Evolutionary conservation across 2,797 vertebrate genomes (phyloP), one percentile per base, ranked within the genome.

Genomic region (Tympanoctomys barrerae): DNA sequence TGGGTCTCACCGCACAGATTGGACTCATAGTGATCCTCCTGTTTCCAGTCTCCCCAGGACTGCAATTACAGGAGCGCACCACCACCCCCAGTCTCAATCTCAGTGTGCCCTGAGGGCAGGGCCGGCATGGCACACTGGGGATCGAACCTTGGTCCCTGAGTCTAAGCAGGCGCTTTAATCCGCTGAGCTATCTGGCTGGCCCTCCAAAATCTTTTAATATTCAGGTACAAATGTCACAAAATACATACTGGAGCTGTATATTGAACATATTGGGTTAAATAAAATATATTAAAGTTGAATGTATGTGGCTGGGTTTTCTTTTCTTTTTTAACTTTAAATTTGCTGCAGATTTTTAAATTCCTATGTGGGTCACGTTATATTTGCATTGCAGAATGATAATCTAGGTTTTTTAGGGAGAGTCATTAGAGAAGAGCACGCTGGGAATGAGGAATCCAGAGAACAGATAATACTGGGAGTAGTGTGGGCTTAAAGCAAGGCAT

Each of bases 151-250:
- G 4, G 54, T 16, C 52, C 52, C 52, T 52, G 52, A 2, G 52
- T 11, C 11, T 54, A 54, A 16, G 54, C 14, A 54, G 14, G 54
- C 4, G 14, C 54, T 54, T 54, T 54, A 54, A 16, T 16, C 54
- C 14, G 14, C 14, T 54, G 14, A 54, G 54, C 13, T 54, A 54
- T 54, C 54, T 54, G 3, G 14, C 54, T 4, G 13, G 54, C 54
- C 54, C 54, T 39, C 36, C 8, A 46, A 94, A 52, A 11, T 26
- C 62, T 75, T 46, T 49, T 42, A 92, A 46, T 71, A 94, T 83
- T 82, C 93, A 95, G 81, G 10, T 73, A 78, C 78, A 94, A 89
- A 81, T 33, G 57, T 77, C 87, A 75, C 28, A 96, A 77, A 82
- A 49, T 81, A 84, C 46, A 19, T 61, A 64, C 2, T 73, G 26